Conservation (phyloP, 2,888 invertebrate genomes). For the Lithodes maja region DNA sequence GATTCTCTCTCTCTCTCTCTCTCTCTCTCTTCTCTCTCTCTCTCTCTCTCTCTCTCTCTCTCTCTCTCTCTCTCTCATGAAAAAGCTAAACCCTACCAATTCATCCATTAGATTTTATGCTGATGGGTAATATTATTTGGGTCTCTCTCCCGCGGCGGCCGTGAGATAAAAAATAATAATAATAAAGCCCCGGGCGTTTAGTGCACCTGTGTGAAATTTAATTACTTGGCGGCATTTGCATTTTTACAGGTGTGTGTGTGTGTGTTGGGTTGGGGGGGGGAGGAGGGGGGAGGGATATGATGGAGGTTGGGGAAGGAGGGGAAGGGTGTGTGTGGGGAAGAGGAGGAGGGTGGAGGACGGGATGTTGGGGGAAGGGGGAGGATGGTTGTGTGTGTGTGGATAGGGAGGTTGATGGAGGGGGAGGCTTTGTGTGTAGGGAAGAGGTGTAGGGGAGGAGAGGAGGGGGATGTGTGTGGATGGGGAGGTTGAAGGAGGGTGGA, state of each 20-base stretch:
- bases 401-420: background rate
- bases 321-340: background rate
- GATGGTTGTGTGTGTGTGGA: background rate
- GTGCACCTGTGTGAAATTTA: conserved; percentile 1
- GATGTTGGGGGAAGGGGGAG: background rate
- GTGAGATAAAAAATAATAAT: background rate
- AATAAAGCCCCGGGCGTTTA: background rate
- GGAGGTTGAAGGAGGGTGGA: background rate
- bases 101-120: background rate
- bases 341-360: background rate
- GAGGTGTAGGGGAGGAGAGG: background rate
- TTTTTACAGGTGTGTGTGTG: background rate
- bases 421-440: background rate
- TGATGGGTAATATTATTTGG: background rate
- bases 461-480: background rate
- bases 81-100: background rate
- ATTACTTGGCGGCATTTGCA: conserved; percentile 1
- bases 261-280: background rate
- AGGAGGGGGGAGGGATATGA: background rate
- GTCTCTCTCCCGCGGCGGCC: background rate
- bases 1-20: too few species aligned
- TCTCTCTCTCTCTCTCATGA: background rate
- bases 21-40: background rate
- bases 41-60: too few species aligned
- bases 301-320: background rate